Evolutionary conservation across 2,888 invertebrate species (phyloP), one percentile per base, ranked within the genome.

Genomic region (Torymus tubicola): DNA sequence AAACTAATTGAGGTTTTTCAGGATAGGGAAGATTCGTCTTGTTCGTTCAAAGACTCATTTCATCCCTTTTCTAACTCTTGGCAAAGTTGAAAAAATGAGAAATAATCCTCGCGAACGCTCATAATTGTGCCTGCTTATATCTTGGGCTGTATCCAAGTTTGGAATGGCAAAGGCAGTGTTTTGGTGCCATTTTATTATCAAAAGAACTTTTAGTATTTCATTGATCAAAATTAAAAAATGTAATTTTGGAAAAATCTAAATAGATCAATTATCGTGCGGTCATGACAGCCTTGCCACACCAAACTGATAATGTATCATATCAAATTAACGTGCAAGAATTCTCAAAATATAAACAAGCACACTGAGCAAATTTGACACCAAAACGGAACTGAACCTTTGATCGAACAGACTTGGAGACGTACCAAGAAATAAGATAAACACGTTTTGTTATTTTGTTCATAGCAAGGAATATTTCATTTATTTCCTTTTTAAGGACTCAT

Each of bases 131-230:
- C 92, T 93, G 92, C 92, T 92, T 93, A 93, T 92, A 91, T 93
- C 93, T 90, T 91, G 91, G 91, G 91, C 90, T 91, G 90, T 93
- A 93, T 93, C 93, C 93, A 94, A 94, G 94, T 94, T 93, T 94
- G 94, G 93, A 93, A 93, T 93, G 93, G 94, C 93, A 92, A 91
- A 91, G 92, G 93, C 93, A 93, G 92, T 93, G 93, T 93, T 94
- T 93, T 93, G 94, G 94, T 93, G 93, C 93, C 92, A 92, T 91
- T 89, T 87, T 85, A 84, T 31, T 82, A 63, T 76, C 79, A 83
- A 82, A 74, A 72, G 79, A 68, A 64, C 71, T 78, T 42, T 71
- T 58, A 42, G 16, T 70, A 80, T 78, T 71, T 77, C 81, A 50
- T 73, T 64, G 61, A 64, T 18, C 14, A 60, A 60, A 81, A 64